Evolutionary conservation across 1,140 invertebrate species (phyloP).

Genomic region (Sitobion miscanthi): DNA sequence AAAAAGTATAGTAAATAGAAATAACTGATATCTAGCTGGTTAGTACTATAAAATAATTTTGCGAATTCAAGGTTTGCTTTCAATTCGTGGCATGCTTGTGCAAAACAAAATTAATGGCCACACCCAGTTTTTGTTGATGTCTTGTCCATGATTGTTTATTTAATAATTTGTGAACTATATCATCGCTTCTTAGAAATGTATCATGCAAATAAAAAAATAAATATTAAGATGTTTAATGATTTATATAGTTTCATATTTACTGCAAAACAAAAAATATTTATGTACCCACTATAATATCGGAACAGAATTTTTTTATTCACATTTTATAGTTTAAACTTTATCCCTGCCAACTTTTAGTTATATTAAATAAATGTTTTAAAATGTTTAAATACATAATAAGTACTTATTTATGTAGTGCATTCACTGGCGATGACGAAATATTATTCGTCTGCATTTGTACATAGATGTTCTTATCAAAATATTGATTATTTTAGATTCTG

Average conservation of each 20-base stretch:
- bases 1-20: neutral
- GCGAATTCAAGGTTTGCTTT: neutral
- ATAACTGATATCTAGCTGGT: neutral
- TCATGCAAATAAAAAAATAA: neutral
- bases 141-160: conserved; percentile 7
- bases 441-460: neutral
- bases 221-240: neutral
- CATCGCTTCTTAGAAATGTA: neutral
- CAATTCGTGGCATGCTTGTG: neutral
- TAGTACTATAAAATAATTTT: neutral
- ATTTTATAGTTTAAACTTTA: neutral
- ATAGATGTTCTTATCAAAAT: neutral
- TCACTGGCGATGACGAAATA: neutral
- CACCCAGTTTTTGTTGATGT: conserved; percentile 1
- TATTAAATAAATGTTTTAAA: neutral
- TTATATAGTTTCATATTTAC: neutral
- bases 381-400: neutral
- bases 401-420: neutral
- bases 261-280: neutral
- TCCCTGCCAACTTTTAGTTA: neutral
- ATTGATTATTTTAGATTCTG: neutral
- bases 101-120: neutral
- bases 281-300: neutral
- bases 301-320: neutral
- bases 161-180: neutral